Evolutionary conservation across 2,888 invertebrate genomes (phyloP), one percentile per base, ranked within the genome.

Genomic region (Agonopterix heracliana): DNA sequence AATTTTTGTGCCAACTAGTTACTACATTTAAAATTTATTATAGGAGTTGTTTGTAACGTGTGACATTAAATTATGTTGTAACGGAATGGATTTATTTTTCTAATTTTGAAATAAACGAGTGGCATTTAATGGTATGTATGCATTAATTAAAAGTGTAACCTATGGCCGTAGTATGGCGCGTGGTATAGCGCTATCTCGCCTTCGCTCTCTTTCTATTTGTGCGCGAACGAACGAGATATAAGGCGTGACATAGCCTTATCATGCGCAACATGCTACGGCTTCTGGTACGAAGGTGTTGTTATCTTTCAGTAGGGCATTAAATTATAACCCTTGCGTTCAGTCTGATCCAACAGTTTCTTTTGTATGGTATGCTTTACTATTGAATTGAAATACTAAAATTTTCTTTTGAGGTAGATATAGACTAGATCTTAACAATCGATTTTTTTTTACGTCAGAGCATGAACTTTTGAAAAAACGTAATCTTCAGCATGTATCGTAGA

Each of bases 401-500:
- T 68, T 68, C 60, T 61, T 71, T 64, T 66, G 66, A 71, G 68
- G 68, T 83, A 83, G 81, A 66, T 52, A 61, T 77, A 78, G 75
- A 64, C 55, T 77, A 75, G 74, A 71, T 61, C 60, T 73, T 67
- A 60, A 56, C 57, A 59, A 66, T 64, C 56, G 56, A 66, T 58
- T 69, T 69, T 63, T n/a, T 64, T 68, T 66, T 63, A 66, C 57
- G 63, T 73, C 65, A 64, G 74, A 81, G 86, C 86, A 87, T 86
- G 86, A 64, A 55, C 54, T 66, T 71, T 66, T 57, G 56, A 63
- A 57, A 51, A 48, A 59, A 63, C 54, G 63, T 64, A 64, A 63
- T 68, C 74, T 77, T 78, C 70, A 73, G 87, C 87, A 87, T 87
- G 87, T 60, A 61, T 63, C 64, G 78, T 85, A 84, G 86, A 72